Evolutionary conservation across 2,797 vertebrate species (phyloP), one percentile per base, ranked within the genome.

Genomic region (Chrosomus eos): DNA sequence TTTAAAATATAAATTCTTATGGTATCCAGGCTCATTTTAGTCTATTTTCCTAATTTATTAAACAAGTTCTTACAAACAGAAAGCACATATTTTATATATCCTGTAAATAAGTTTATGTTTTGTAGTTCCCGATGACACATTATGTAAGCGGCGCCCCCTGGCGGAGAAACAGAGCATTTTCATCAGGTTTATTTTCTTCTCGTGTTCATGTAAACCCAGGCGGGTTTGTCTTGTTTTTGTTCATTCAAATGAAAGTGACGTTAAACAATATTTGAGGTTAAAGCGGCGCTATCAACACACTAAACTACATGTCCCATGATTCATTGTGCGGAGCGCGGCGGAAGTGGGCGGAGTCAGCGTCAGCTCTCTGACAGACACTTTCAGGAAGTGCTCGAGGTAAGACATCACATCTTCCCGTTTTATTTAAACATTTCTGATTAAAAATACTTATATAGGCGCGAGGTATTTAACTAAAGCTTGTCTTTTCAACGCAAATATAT

Each of bases 341-440:
- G 79, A 85, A 81, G 81, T 75, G 53, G 87, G 87, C 81, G 81
- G 68, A 36, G 64, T 36, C 26, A 75, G 31, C 23, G 36, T 23
- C 70, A 55, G 81, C 76, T 75, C 64, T 72, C 76, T 88, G 85
- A 88, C 88, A 85, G 88, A 75, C 87, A 36, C 78, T 88, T 88
- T 80, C 43, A 88, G 90, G 90, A 91, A 88, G 86, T 90, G 66
- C 23, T 75, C 51, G 82, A 90, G 88, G 89, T 91, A 86, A 71
- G 48, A 23, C 9, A 68, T 70, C 48, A 43, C 62, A 77, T 79
- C 83, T 84, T 84, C 40, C 38, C 28, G 71, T 74, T 31, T 79
- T 72, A 58, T 60, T 23, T 36, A 18, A 19, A 36, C 75, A 45
- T 45, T 71, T 83, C 8, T 7, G 4, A 1, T 4, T 1, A 14